Base-by-base conservation (phyloP, 2,888 invertebrate genomes). In the Polia nebulosa region DNA sequence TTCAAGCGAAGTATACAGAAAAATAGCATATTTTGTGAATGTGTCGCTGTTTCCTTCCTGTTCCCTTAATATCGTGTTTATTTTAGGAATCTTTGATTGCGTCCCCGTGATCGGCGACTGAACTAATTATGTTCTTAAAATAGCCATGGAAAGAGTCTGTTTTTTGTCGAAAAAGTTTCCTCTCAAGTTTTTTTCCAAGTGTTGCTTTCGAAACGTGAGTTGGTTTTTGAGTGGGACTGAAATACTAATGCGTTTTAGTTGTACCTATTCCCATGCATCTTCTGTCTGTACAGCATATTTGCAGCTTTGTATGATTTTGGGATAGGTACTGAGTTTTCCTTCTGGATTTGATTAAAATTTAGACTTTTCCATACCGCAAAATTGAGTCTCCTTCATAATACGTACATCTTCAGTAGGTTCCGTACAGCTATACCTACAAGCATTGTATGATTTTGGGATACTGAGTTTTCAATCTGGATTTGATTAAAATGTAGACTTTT, bases 91-190 rank as follows among this genome's bases (percentile, higher is more conserved):
- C 72, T 72, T 77, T 84, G 78, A 83, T 81, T 74, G 69, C 60
- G 67, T 77, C 67, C 32, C 57, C 69, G 39, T 74, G 70, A 80
- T 78, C 68, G 69, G 49, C 67, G 64, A 34, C 65, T 69, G 60
- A 66, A 75, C 74, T 81, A 83, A 83, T 84, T 83, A 80, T 67
- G 55, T 72, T 80, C 64, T 51, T 41, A 55, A 76, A 77, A 77
- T 77, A 77, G 45, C 15, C 8, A 29, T 64, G 60, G 51, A 60
- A 53, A 63, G 67, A 36, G 58, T 76, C 80, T 63, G 69, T 62
- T 77, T 75, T 80, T 75, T 75, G 52, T 76, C 39, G 5, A 47
- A 65, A 55, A 64, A 9, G 29, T 5, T 47, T 29, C 32, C 22
- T 44, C 49, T 58, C 29, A 49, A 49, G 15, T 15, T 49, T 75